Evolutionary conservation across 2,888 invertebrate genomes (phyloP).

Genomic region (Melinaea menophilus): DNA sequence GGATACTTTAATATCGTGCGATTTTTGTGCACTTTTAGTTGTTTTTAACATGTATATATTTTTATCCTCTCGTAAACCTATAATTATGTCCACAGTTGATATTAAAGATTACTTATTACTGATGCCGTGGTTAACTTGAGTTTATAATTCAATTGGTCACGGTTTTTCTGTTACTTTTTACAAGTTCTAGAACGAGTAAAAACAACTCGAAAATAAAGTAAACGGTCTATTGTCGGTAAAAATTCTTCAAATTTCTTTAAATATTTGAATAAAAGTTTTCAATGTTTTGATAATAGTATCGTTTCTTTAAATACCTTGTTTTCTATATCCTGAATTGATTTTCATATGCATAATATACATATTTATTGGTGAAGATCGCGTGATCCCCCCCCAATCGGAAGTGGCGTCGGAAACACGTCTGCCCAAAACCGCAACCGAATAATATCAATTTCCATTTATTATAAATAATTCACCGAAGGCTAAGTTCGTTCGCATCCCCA

Average conservation of each 20-base stretch:
- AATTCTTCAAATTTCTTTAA: too few relatives aligned
- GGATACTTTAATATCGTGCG: conserved; percentile 46
- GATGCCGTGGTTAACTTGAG: conserved; percentile 13
- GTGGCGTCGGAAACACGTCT: conserved; percentile 74
- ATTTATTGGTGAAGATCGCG: conserved; percentile 55
- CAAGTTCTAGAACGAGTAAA: conserved; percentile 8
- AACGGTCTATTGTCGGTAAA: too few relatives aligned
- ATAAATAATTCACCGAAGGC: conserved; percentile 67
- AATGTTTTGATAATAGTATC: conserved; percentile 48
- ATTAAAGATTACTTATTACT: conserved; percentile 19
- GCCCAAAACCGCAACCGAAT: conserved; percentile 70
- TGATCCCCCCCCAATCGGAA: conserved; percentile 62
- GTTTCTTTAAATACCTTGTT: conserved; percentile 39
- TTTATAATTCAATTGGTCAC: conserved; percentile 26
- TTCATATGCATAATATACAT: conserved; percentile 23
- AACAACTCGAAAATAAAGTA: conserved; percentile 4
- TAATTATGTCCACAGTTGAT: conserved; percentile 17
- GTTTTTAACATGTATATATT: conserved; percentile 34
- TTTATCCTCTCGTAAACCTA: conserved; percentile 23
- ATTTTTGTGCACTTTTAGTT: conserved; percentile 62
- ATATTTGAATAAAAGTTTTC: conserved; percentile 36
- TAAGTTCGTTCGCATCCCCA: conserved; percentile 49
- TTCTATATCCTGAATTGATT: conserved; percentile 37
- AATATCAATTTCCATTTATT: conserved; percentile 68
- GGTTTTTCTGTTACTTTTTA: conserved; percentile 20